A percentile compares a stretch with the other conserved stretches of the same genome.
phyloP scores from a whole-genome alignment of 2,113 vertebrate genomes.

The Meles meles region DNA sequence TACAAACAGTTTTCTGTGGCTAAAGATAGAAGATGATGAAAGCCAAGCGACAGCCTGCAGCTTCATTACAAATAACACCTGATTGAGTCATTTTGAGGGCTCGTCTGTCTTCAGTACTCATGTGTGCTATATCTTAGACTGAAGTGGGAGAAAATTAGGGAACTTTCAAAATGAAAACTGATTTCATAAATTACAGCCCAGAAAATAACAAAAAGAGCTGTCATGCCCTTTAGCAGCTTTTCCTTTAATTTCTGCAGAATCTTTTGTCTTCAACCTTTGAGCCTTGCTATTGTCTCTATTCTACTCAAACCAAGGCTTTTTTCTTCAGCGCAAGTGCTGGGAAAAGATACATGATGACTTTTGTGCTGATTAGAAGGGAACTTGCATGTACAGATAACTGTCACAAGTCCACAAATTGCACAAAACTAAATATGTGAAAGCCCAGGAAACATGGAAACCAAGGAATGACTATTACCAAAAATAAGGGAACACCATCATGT shows the following conservation, averaged over 20 bases:
- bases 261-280: conserved; percentile 69
- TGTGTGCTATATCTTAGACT: conserved; percentile 6
- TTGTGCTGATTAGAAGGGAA: conserved; percentile 44
- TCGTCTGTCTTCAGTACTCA: conserved; percentile 25
- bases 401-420: not conserved
- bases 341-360: conserved; percentile 54
- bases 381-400: conserved; percentile 13
- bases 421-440: conserved; percentile 18
- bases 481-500: not conserved
- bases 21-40: conserved; percentile 31
- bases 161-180: conserved; percentile 70
- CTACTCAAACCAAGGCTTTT: conserved; percentile 46
- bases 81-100: conserved; percentile 35
- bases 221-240: conserved; percentile 52
- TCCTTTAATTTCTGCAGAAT: conserved; percentile 62
- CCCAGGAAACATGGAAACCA: not conserved
- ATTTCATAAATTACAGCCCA: conserved; percentile 71
- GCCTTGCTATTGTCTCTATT: conserved; percentile 28
- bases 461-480: conserved; percentile 32
- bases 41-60: conserved; percentile 15
- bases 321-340: conserved; percentile 15
- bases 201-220: conserved; percentile 68
- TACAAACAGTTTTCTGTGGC: not conserved
- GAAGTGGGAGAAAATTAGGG: conserved; percentile 64
- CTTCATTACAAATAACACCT: conserved; percentile 58